These are phyloP conservation scores for Strix aluco DNA, from an alignment of 2,113 vertebrate genomes.

Conservation along the genomic window DNA sequence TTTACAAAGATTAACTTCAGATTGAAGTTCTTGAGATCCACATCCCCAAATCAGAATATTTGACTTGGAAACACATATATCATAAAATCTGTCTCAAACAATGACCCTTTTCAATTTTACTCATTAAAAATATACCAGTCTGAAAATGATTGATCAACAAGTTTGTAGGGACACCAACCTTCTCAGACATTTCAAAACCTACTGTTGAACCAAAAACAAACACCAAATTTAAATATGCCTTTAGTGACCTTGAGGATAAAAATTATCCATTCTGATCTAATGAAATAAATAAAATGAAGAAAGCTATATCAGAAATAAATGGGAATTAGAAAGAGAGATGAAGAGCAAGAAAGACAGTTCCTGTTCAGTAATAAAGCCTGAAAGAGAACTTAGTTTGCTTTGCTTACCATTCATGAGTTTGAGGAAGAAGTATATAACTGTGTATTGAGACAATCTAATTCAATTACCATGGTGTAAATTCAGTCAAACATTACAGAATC, in stretches of 20 bases:
- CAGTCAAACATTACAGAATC: neutral
- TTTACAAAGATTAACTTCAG: slow-evolving; percentile 68
- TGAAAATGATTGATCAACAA: neutral
- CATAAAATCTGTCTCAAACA: neutral
- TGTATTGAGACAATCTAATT: neutral
- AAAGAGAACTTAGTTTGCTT: neutral
- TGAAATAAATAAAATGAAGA: neutral
- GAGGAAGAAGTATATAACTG: neutral
- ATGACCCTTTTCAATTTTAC: neutral
- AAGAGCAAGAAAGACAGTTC: neutral
- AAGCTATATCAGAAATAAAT: neutral
- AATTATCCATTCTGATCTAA: neutral
- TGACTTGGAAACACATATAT: neutral
- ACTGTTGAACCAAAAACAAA: neutral
- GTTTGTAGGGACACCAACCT: neutral
- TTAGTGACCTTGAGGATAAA: neutral
- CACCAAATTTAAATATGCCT: neutral
- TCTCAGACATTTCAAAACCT: neutral
- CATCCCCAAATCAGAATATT: slow-evolving; percentile 15
- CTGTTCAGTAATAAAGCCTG: neutral
- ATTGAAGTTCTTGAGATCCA: slow-evolving; percentile 53
- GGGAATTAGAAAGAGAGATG: neutral
- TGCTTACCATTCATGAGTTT: neutral
- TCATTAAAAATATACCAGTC: neutral
- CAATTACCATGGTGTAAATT: neutral